Evolutionary conservation across 2,797 vertebrate genomes (phyloP), one percentile per base, ranked within the genome.

Genomic region (Allobates femoralis): DNA sequence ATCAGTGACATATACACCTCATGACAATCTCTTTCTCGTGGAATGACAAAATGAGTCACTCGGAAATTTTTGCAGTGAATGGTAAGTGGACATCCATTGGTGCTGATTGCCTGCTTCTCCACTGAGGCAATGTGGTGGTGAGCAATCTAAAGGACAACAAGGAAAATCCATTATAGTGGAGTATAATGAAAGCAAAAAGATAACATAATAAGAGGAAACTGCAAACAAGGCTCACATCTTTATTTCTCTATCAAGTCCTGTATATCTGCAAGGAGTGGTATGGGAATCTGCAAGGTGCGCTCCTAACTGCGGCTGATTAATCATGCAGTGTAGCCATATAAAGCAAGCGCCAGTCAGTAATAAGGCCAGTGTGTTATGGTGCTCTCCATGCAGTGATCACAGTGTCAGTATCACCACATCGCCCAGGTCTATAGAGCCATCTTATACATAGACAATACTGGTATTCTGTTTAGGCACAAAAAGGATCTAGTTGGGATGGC

Each of bases 41-140:
- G 92, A 10, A 96, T 91, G 16, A 96, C 87, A 86, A 96, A 95
- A 86, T 95, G 93, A 46, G 92, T 92, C 83, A 94, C 88, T 0
- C 90, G 92, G 89, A 96, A 96, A 83, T 95, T 96, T 91, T 96
- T 96, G 91, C 95, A 96, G 90, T 75, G 91, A 79, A 96, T 94
- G 4, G 94, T 90, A 58, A 96, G 92, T 0, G 94, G 94, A 62
- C 92, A 96, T 0, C 95, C 95, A 23, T 92, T 90, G 0, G 90
- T 90, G 60, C 89, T 94, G 71, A 95, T 90, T 0, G 94, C 91
- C 73, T 94, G 78, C 84, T 96, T 96, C 90, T 96, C 95, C 55
- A 96, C 87, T 0, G 90, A 89, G 16, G 92, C 89, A 85, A 96
- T 96, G 82, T 96, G 95, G 90, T 96, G 94, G 79, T 96, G 93